Evolutionary conservation across 2,888 invertebrate species (phyloP), one percentile per base, ranked within the genome.

Genomic region (Tethea ocularis): DNA sequence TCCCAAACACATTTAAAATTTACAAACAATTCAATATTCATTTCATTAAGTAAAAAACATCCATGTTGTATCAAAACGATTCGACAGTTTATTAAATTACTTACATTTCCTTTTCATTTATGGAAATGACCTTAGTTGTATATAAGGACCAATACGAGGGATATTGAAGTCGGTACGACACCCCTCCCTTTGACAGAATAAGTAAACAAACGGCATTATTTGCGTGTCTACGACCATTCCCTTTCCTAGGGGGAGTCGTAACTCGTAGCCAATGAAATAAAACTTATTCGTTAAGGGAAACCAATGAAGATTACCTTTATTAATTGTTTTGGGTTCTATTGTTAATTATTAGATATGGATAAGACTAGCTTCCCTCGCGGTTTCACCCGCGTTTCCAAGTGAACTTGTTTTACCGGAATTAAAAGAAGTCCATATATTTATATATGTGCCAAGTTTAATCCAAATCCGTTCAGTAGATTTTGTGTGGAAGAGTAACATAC

Each of bases 121-220:
- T 10, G 17, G 17, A 7, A 46, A 46, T 46, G n/a, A 0, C 20
- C 46, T 20, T 46, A 38, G 38, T 38, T 20, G 17, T 46, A 46
- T 20, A 20, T 17, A 20, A n/a, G 20, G 46, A 10, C 46, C 46
- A 46, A 46, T 46, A n/a, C 41, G 17, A 17, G 41, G 17, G 41
- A 41, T 17, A 20, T 46, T 46, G 10, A 20, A 46, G 46, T 46
- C 46, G 46, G 46, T 20, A n/a, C n/a, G n/a, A n/a, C n/a, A n/a
- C 13, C n/a, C 17, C 17, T 17, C 17, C 20, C 46, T 46, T 46
- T 46, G 46, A 46, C 20, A 46, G 20, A 46, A 46, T 46, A 46
- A 46, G 46, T 46, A 46, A 46, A 46, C 46, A 46, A 46, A 46
- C 46, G 20, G 46, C 46, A 46, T 20, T 46, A 46, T 46, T 46